These are phyloP conservation scores for Dasypolia templi DNA, from an alignment of 2,888 invertebrate genomes.

Conservation along the genomic window DNA sequence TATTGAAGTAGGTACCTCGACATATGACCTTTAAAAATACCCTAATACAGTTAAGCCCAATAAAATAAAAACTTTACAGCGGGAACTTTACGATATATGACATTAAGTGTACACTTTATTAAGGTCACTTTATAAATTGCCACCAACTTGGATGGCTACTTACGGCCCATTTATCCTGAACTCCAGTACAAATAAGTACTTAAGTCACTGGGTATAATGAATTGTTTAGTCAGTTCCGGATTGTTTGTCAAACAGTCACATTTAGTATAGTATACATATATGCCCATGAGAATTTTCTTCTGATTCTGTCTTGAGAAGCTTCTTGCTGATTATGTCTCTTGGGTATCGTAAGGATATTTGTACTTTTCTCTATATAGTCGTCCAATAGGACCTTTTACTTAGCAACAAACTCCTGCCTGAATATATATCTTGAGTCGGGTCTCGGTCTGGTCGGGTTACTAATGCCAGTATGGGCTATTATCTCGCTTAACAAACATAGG, in stretches of 20 bases:
- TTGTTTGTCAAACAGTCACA: constrained; percentile 20
- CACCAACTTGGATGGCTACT: constrained; percentile 45
- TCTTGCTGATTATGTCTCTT: neutral
- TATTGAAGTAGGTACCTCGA: constrained; percentile 1
- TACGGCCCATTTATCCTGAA: constrained; percentile 55
- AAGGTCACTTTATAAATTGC: constrained; percentile 63
- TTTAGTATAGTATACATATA: constrained; percentile 14
- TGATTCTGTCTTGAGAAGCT: neutral
- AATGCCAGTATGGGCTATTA: too few relatives aligned
- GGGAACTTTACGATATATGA: constrained; percentile 62
- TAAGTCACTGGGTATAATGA: constrained; percentile 34
- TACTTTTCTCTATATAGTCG: neutral
- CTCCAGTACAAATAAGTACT: constrained; percentile 33
- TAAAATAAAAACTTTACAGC: constrained; percentile 66
- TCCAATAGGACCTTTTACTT: neutral
- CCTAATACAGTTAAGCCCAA: constrained; percentile 47
- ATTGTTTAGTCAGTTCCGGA: constrained; percentile 34
- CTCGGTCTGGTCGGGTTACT: too few relatives aligned
- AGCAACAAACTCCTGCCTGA: neutral
- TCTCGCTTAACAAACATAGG: too few relatives aligned
- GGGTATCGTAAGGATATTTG: neutral
- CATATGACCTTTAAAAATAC: constrained; percentile 32
- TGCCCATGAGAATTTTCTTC: constrained; percentile 1
- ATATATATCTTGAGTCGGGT: too few relatives aligned
- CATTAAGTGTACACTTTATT: constrained; percentile 69